These are phyloP conservation scores for Rhyacichthys aspro DNA, from an alignment of 2,797 vertebrate species.

Conservation along the genomic window DNA sequence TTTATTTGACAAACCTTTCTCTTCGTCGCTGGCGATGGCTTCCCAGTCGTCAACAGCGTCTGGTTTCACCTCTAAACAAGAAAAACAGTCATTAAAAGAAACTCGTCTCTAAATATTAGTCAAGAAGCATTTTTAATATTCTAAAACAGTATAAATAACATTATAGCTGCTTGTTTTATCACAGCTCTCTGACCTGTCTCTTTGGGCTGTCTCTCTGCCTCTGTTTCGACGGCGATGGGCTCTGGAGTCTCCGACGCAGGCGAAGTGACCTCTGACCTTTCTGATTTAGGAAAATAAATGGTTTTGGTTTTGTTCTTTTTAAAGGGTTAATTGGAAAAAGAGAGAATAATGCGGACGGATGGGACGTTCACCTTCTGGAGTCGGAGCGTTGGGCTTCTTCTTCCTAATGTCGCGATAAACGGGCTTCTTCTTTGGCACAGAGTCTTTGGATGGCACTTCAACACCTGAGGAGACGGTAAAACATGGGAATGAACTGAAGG, in stretches of 20 bases:
- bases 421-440: conserved; percentile 94
- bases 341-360: no score
- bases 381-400: conserved; percentile 86
- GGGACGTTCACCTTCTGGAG: conserved; percentile 89
- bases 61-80: conserved; percentile 56
- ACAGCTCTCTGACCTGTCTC: conserved; percentile 71
- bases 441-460: conserved; percentile 97
- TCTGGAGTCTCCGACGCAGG: conserved; percentile 65
- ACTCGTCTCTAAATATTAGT: no score
- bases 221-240: conserved; percentile 52
- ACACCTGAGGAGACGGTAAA: conserved; percentile 78
- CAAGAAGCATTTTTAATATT: no score
- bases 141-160: no score
- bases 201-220: conserved; percentile 18
- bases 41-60: conserved; percentile 75
- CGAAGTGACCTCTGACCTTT: conserved; percentile 70
- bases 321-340: no score
- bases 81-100: no score
- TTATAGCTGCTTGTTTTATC: no score
- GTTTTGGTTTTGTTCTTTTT: no score
- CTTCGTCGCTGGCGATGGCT: conserved; percentile 73
- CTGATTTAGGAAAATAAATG: conserved; percentile 25
- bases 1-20: conserved; percentile 61
- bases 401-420: conserved; percentile 94
- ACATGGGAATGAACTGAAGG: no score